These are phyloP conservation scores for Oenanthe oenanthe DNA, from an alignment of 2,113 vertebrate species.

Conservation along the genomic window DNA sequence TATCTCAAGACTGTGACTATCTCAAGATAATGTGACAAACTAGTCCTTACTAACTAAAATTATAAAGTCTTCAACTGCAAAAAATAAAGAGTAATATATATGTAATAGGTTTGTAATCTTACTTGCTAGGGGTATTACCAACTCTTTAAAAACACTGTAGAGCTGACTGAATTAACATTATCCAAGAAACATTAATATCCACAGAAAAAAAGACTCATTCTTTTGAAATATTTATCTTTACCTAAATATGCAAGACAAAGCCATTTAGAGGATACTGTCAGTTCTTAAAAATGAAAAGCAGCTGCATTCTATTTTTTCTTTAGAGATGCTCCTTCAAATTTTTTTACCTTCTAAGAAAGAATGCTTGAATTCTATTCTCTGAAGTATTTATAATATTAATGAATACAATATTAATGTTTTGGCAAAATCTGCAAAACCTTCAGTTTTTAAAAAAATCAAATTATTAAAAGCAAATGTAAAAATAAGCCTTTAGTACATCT, in stretches of 20 bases:
- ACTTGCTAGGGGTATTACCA: background rate
- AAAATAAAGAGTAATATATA: background rate
- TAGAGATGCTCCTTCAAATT: background rate
- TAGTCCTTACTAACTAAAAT: background rate
- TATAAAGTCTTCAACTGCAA: background rate
- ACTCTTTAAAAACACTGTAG: background rate
- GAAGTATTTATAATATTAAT: background rate
- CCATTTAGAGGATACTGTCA: background rate
- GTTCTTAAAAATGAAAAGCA: background rate
- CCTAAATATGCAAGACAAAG: background rate
- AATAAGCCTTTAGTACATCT: background rate
- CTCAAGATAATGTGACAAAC: background rate
- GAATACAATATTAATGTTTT: background rate
- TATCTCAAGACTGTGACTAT: background rate
- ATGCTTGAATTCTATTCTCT: background rate
- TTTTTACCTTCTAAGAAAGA: background rate
- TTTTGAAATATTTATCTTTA: background rate
- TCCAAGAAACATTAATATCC: background rate
- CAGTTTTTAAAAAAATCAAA: background rate
- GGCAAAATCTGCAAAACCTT: background rate
- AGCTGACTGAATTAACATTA: background rate
- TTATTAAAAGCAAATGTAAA: background rate
- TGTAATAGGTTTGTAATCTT: background rate
- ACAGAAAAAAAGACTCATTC: fast-evolving
- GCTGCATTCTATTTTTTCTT: background rate